These are phyloP conservation scores for Agrotis ipsilon DNA, from an alignment of 2,888 invertebrate species.

Conservation along the genomic window DNA sequence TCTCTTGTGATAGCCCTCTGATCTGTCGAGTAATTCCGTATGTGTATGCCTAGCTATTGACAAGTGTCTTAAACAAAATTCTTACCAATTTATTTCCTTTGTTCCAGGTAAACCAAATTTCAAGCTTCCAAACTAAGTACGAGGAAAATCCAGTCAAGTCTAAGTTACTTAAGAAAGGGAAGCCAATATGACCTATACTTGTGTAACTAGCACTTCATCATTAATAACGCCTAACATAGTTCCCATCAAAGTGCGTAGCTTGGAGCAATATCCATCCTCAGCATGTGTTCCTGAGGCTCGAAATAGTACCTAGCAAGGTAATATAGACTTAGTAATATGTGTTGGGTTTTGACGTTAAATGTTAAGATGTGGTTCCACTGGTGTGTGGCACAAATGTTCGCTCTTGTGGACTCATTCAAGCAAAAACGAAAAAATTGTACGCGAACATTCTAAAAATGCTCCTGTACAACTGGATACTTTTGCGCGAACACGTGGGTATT, in stretches of 20 bases:
- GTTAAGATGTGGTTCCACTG: no score
- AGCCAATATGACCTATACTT: background rate
- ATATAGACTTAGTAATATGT: background rate
- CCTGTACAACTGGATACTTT: no score
- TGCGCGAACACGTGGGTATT: no score
- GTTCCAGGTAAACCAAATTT: slow-evolving; percentile 53
- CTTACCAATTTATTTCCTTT: slow-evolving; percentile 31
- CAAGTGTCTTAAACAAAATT: background rate
- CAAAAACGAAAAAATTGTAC: no score
- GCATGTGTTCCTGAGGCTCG: slow-evolving; percentile 38
- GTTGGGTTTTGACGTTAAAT: slow-evolving; percentile 17
- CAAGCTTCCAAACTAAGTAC: no score
- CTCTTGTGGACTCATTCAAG: no score
- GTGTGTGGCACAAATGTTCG: no score
- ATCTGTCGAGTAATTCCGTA: no score
- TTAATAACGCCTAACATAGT: slow-evolving; percentile 49
- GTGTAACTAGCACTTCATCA: slow-evolving; percentile 6
- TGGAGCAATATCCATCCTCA: slow-evolving; percentile 46
- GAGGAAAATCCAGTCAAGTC: background rate
- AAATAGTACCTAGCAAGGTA: slow-evolving; percentile 26
- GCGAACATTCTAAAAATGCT: no score
- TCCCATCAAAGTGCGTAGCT: slow-evolving; percentile 20
- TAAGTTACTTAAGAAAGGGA: background rate
- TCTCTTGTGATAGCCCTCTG: no score
- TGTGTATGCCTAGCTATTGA: no score